These are phyloP conservation scores for Dasysyrphus albostriatus DNA, from an alignment of 2,888 invertebrate species.

Conservation along the genomic window DNA sequence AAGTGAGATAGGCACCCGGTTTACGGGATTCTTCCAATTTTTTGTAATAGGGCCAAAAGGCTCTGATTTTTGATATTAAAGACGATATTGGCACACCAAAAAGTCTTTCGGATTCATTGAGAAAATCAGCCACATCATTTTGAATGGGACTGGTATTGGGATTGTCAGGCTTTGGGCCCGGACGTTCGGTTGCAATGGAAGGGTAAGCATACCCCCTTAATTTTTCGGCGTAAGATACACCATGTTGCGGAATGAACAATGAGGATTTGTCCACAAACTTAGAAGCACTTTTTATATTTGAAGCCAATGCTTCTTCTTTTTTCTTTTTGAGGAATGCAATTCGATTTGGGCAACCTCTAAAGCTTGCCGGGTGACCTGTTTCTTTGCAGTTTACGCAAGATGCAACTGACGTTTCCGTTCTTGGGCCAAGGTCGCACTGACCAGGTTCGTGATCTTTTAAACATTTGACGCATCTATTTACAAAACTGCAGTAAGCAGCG, in stretches of 20 bases:
- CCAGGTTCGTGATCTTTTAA: background rate
- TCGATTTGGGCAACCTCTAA: background rate
- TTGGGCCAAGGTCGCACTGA: background rate
- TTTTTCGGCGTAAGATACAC: constrained; percentile 1
- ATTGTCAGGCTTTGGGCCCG: too few species aligned
- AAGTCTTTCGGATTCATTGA: background rate
- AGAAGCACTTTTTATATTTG: too few species aligned
- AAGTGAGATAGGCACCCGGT: background rate
- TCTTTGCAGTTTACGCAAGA: background rate
- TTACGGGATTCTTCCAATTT: background rate
- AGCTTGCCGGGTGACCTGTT: constrained; percentile 5
- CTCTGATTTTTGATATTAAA: background rate
- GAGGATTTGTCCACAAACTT: too few species aligned
- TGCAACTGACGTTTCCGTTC: too few species aligned
- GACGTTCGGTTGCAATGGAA: too few species aligned
- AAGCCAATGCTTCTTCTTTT: background rate
- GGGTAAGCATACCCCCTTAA: background rate
- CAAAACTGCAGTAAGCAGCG: background rate
- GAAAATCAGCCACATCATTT: background rate
- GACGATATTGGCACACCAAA: background rate
- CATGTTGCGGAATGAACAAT: background rate
- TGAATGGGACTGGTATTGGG: too few species aligned
- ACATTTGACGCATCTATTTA: constrained; percentile 3
- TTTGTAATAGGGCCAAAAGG: background rate
- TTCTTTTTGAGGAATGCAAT: background rate